Conservation (phyloP, 2,888 invertebrate genomes). For the Hemicrepidius hirtus region DNA sequence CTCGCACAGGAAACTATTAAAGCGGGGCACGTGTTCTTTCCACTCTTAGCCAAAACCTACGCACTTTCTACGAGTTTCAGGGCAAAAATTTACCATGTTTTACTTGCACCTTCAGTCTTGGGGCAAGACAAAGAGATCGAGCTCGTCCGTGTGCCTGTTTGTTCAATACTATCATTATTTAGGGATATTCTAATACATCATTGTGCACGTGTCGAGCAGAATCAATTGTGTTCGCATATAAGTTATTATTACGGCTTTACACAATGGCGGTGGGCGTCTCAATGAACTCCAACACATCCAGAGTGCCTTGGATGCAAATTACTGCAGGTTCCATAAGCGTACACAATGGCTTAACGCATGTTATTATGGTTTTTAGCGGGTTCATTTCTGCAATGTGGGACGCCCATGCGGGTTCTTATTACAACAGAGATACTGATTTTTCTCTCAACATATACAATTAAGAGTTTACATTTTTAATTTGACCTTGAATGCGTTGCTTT, state of each 20-base stretch:
- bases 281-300: slow-evolving; percentile 69
- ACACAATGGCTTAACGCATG: slow-evolving; percentile 62
- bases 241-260: slow-evolving; percentile 65
- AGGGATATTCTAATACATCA: slow-evolving; percentile 71
- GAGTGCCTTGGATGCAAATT: slow-evolving; percentile 61
- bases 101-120: slow-evolving; percentile 2
- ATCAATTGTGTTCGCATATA: slow-evolving; percentile 69
- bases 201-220: slow-evolving; percentile 70
- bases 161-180: slow-evolving; percentile 68
- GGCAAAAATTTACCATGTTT: background rate
- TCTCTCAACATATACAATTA: background rate
- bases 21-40: slow-evolving; percentile 56
- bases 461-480: background rate
- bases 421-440: slow-evolving; percentile 29
- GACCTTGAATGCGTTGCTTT: background rate
- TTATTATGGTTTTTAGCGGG: slow-evolving; percentile 57
- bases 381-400: slow-evolving; percentile 44
- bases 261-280: slow-evolving; percentile 70
- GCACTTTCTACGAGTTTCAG: slow-evolving; percentile 49
- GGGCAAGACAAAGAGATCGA: slow-evolving; percentile 37
- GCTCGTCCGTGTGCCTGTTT: slow-evolving; percentile 39
- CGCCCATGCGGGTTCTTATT: slow-evolving; percentile 47
- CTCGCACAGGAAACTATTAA: slow-evolving; percentile 51
- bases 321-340: slow-evolving; percentile 58
- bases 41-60: slow-evolving; percentile 56